Conservation (phyloP, 2,797 vertebrate genomes). For the Brachymystax lenok region DNA sequence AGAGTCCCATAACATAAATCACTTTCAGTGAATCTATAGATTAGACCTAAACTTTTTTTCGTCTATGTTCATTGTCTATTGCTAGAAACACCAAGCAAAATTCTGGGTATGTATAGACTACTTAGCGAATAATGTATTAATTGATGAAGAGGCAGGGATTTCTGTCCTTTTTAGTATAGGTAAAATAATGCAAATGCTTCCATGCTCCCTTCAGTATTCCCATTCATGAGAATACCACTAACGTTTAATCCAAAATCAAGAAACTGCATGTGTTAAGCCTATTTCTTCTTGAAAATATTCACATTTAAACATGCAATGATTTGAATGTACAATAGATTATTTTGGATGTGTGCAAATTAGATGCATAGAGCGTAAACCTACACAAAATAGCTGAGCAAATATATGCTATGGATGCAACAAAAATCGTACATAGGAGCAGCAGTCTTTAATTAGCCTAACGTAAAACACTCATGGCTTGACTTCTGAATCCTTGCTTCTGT, state of each 20-base stretch:
- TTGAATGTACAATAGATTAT: too few species aligned
- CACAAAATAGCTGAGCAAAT: neutral
- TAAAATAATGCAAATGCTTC: neutral
- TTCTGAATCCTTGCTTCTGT: neutral
- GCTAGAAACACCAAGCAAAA: too few species aligned
- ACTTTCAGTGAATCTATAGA: neutral
- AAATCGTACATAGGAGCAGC: neutral
- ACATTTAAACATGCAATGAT: neutral
- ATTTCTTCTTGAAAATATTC: neutral
- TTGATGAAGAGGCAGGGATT: neutral
- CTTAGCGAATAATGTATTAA: too few species aligned
- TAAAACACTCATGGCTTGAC: slow-evolving; percentile 2
- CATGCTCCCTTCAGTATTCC: neutral
- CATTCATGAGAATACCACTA: neutral
- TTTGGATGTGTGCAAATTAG: too few species aligned
- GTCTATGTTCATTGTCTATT: too few species aligned
- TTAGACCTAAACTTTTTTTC: neutral
- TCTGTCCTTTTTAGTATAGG: neutral
- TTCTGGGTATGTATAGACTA: too few species aligned
- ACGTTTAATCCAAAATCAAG: neutral
- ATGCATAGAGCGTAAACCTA: too few species aligned
- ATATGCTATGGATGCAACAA: neutral
- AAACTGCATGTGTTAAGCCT: neutral
- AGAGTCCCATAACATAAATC: neutral
- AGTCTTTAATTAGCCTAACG: neutral